Evolutionary conservation across 2,797 vertebrate species (phyloP), one percentile per base, ranked within the genome.

Genomic region (Babyrousa celebensis): DNA sequence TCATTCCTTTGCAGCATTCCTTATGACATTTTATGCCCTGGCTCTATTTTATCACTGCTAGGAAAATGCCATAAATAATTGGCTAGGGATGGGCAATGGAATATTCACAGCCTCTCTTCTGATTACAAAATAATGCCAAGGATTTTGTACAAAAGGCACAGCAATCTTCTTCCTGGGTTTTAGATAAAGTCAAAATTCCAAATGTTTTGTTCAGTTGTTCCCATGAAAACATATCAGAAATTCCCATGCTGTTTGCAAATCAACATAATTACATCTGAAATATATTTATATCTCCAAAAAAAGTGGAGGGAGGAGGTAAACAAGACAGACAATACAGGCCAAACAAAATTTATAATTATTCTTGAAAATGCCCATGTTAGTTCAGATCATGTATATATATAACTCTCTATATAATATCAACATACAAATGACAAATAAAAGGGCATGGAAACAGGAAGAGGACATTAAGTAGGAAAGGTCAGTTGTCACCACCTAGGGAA

Each of bases 41-140:
- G 18, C 29, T 97, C 86, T 74, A 62, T 95, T 96, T 94, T 95
- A 96, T 93, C 91, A 94, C 67, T 85, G n/a, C 52, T 94, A 89
- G 78, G 68, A 94, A 97, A 97, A 94, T 91, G 62, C 75, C 89
- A 95, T 85, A 95, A 78, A 71, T 88, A 94, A 96, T 83, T 97
- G 88, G 62, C 63, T 85, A 78, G 67, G 52, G 36, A 80, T 91
- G 54, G 58, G 8, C 56, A 78, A 95, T 7, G 15, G n/a, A 83
- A 84, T 65, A 17, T 29, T 8, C 20, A 91, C 29, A 79, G 40
- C 4, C 65, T 85, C 63, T 93, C 3, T 29, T 84, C 67, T 52
- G 68, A 94, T 95, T 91, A 80, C 23, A 75, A 94, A 96, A 94
- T 78, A 67, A 95, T 63, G 20, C 36, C 65, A 32, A 86, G 15